These are phyloP conservation scores for Sitta carolinensis DNA, from an alignment of 2,797 vertebrate genomes.

Conservation along the genomic window DNA sequence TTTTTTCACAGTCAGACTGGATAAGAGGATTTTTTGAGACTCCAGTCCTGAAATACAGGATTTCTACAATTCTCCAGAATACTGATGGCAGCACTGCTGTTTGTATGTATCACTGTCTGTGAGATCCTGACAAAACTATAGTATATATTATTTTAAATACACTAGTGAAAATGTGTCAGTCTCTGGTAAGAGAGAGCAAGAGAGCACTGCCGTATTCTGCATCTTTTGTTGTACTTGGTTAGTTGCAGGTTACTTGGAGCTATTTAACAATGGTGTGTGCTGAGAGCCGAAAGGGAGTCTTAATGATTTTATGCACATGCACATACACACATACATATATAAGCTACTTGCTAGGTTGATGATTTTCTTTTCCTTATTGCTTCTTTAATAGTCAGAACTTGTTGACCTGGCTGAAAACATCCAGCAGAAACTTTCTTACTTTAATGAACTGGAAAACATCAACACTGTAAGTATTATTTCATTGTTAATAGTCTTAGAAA, in stretches of 20 bases:
- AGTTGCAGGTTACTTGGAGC: neutral
- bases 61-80: neutral
- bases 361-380: constrained; percentile 46
- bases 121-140: neutral
- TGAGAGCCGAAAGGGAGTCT: neutral
- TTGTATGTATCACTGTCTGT: neutral
- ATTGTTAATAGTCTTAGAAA: neutral
- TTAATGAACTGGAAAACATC: constrained; percentile 95
- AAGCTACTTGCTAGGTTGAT: neutral
- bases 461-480: constrained; percentile 84
- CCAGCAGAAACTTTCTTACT: constrained; percentile 97
- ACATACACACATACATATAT: neutral
- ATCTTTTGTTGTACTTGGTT: neutral
- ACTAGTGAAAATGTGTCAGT: neutral
- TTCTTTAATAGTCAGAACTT: constrained; percentile 85
- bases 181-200: neutral
- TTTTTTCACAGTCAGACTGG: neutral
- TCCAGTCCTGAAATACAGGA: neutral
- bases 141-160: neutral
- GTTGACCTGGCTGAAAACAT: constrained; percentile 95
- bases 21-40: neutral
- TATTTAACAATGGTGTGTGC: neutral
- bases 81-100: neutral
- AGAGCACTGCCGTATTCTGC: neutral
- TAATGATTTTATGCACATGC: neutral